phyloP scores from a whole-genome alignment of 2,888 invertebrate genomes.

The Dicranocentrus wangi region DNA sequence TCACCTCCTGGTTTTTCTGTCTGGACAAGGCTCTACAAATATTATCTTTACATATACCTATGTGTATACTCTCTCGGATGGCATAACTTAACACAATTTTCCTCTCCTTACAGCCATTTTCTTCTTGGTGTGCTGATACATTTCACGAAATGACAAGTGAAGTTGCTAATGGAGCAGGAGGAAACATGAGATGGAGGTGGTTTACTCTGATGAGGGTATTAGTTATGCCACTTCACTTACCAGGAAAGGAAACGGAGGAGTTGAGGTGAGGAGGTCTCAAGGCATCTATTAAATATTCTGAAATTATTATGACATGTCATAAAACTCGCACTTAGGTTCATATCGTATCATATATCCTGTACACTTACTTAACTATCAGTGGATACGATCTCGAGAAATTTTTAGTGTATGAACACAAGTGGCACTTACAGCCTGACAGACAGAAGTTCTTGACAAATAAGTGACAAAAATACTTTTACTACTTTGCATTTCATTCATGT shows the following conservation, averaged over 20 bases:
- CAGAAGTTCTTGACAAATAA: slow-evolving; percentile 64
- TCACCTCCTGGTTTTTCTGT: neutral
- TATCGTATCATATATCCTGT: neutral
- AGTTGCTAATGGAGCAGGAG: slow-evolving; percentile 25
- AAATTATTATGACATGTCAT: slow-evolving; percentile 30
- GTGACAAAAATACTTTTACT: slow-evolving; percentile 50
- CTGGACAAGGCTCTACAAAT: slow-evolving; percentile 37
- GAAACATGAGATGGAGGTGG: slow-evolving; percentile 25
- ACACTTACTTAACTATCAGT: neutral
- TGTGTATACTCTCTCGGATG: neutral
- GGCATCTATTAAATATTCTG: neutral
- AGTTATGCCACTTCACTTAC: slow-evolving; percentile 23
- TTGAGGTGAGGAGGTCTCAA: neutral
- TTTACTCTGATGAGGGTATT: slow-evolving; percentile 3
- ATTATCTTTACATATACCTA: slow-evolving; percentile 18
- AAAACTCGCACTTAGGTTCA: neutral
- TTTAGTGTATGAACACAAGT: slow-evolving; percentile 6
- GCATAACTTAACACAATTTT: slow-evolving; percentile 23
- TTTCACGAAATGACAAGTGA: slow-evolving; percentile 31
- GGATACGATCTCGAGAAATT: slow-evolving; percentile 21
- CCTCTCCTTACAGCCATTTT: neutral
- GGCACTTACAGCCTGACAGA: slow-evolving; percentile 42
- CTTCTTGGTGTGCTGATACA: neutral
- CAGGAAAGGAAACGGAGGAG: slow-evolving; percentile 7
- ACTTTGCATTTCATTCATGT: neutral